Conservation (phyloP, 2,113 vertebrate genomes). For the Candoia aspera region DNA sequence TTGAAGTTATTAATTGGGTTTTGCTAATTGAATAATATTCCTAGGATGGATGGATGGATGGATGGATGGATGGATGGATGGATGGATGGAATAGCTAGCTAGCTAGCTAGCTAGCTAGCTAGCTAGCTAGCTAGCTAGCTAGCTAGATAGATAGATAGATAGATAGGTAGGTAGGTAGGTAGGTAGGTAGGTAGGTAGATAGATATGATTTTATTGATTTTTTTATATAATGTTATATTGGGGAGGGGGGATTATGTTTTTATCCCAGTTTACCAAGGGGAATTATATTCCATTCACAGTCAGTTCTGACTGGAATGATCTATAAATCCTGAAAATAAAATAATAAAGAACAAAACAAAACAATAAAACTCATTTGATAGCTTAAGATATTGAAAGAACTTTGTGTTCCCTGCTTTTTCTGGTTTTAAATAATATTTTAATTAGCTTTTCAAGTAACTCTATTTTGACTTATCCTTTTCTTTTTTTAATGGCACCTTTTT, state of each 20-base stretch:
- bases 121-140: too few species aligned
- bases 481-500: not conserved
- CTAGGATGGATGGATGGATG: not conserved
- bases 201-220: not conserved
- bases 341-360: too few species aligned
- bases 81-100: not conserved
- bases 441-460: not conserved
- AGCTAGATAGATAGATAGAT: too few species aligned
- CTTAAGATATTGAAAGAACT: not conserved
- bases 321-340: too few species aligned
- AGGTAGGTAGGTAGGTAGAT: not conserved
- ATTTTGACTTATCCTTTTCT: not conserved
- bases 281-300: not conserved
- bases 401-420: not conserved
- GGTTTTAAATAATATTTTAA: conserved; percentile 3
- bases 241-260: not conserved
- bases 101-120: not conserved
- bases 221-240: not conserved
- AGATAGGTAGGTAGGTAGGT: too few species aligned
- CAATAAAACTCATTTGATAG: too few species aligned
- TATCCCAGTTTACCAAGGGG: too few species aligned
- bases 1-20: not conserved
- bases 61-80: too few species aligned
- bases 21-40: not conserved
- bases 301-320: not conserved